Evolutionary conservation across 2,888 invertebrate species (phyloP), one percentile per base, ranked within the genome.

Genomic region (Ethmia dodecea): DNA sequence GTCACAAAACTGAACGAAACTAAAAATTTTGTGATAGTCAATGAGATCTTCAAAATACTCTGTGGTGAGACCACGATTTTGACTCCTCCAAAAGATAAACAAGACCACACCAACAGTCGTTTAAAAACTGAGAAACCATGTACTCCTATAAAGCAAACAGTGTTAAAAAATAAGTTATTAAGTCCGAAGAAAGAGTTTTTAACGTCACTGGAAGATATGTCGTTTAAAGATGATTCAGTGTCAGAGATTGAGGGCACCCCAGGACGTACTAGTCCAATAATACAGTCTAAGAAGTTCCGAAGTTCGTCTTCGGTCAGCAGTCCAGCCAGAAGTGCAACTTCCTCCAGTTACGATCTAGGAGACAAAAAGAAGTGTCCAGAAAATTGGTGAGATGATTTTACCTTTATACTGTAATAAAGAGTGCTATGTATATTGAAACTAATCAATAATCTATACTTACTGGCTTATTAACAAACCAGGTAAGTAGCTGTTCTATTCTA

Each of bases 181-280:
- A 53, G 35, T 29, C 47, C 42, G 5, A 50, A 49, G 29, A 49
- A 49, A 35, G 46, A 49, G 12, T 9, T 38, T 0, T 33, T 35
- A 13, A 46, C 49, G 9, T 42, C 46, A 26, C 34, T 44, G 36
- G 55, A 60, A 26, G 58, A 70, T 38, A 36, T 47, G 2, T 54
- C 50, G 4, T 14, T 28, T 9, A 20, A 33, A 8, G 70, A 79
- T 35, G 69, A 71, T 9, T 76, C 78, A 0, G 15, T 69, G 1
- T 68, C 67, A 2, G 81, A 81, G 43, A 80, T 80, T 35, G 77
- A 78, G 36, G 70, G 69, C 0, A 79, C 81, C 0, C 77, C 81
- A 0, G 81, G 80, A 1, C 60, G 76, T 0, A 63, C 38, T 0
- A 86, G 86, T 42, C 86, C 86, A 5, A 75, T 86, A 33, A 71